Base-by-base conservation (phyloP, 2,113 vertebrate species). In the Smithornis capensis region DNA sequence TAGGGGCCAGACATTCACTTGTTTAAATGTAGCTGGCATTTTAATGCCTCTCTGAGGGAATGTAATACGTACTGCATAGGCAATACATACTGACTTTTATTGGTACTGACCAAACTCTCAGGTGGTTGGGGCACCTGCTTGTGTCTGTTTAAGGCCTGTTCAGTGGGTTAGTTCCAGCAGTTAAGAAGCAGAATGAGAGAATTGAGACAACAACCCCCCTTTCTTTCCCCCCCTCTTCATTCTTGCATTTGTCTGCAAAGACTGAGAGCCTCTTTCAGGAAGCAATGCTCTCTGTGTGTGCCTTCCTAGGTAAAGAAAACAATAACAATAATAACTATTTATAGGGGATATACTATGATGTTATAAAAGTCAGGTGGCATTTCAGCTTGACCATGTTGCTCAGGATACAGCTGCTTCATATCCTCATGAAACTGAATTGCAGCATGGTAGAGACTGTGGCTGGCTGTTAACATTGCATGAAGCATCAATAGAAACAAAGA, bases 21-120 rank as follows among this genome's bases (percentile, higher is more conserved):
- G 90, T 96, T 95, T 96, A 96, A 97, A 95, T 94, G 94, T 94
- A 94, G 87, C 93, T 96, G 95, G 95, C 94, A 86, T 96, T 96
- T 96, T 97, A 96, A 97, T 95, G 92, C 76, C 92, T 96, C 95
- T 95, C 96, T 75, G 56, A 94, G 94, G 95, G 92, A 56, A 80
- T 86, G 87, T 91, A 96, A 95, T 94, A 91, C 5, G 47, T 86
- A 93, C 79, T 67, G 90, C 94, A 78, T 56, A 90, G 85, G 83
- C 93, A 92, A 94, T 94, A 35, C 68, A 23, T 68, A 63, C 68
- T 93, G 95, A 94, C 95, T 96, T 97, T 95, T 96, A 96, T 86
- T 93, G 93, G 85, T 59, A 19, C 60, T 83, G 90, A 81, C 84
- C 93, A 93, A 95, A 40, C 60, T 83, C 68, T 44, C 70, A 93